These are phyloP conservation scores for Apamea monoglypha DNA, from an alignment of 2,888 invertebrate species.

Conservation along the genomic window DNA sequence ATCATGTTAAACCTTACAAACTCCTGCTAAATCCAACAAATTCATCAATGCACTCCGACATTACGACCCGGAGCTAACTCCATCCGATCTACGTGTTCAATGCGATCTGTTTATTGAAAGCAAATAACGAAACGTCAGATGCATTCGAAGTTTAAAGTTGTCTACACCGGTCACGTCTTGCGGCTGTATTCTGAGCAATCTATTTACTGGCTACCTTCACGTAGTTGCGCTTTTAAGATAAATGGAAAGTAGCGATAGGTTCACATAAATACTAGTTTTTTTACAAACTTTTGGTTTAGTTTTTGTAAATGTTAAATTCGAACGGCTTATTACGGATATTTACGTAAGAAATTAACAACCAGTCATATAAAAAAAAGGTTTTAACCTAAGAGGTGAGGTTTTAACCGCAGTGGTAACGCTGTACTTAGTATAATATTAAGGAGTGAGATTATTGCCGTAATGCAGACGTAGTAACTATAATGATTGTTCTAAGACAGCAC, in stretches of 20 bases:
- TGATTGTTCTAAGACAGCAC: no score
- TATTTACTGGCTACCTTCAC: conserved; percentile 40
- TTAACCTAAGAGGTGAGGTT: no score
- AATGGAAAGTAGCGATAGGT: conserved; percentile 8
- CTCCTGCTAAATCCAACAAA: not conserved
- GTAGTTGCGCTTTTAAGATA: conserved; percentile 35
- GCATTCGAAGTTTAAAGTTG: conserved; percentile 54
- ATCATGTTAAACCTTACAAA: no score
- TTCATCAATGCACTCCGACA: conserved; percentile 35
- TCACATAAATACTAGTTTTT: not conserved
- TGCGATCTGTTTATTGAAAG: conserved; percentile 60
- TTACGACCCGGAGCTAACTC: conserved; percentile 19
- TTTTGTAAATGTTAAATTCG: no score
- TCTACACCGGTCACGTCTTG: conserved; percentile 49
- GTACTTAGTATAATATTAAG: no score
- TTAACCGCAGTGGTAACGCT: no score
- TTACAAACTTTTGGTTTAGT: not conserved
- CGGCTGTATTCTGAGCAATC: conserved; percentile 51
- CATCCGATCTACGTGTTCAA: conserved; percentile 26
- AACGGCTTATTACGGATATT: no score
- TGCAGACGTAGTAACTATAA: no score
- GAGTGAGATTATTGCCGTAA: no score
- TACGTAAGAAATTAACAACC: no score
- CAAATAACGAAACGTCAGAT: conserved; percentile 61
- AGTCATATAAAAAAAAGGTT: no score